Evolutionary conservation across 2,113 vertebrate genomes (phyloP), one percentile per base, ranked within the genome.

Genomic region (Ceyx cyanopectus): DNA sequence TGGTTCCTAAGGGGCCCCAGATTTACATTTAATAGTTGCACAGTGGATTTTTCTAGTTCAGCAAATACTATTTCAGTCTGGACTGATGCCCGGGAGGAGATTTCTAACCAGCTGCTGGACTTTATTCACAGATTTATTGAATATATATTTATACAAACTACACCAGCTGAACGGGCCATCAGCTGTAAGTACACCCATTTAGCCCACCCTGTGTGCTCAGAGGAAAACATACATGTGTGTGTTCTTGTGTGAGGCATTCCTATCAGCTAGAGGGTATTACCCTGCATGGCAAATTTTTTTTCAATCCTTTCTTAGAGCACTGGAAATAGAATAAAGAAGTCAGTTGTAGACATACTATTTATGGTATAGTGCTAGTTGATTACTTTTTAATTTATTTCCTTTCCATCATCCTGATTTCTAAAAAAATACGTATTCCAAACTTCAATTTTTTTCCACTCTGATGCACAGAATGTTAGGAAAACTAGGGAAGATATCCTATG

Each of bases 1-100:
- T 21, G 40, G 43, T 62, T 90, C 65, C 89, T 87, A 94, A 81
- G 67, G 32, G 27, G 34, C 45, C 58, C 32, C 63, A 87, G 51
- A 73, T 82, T 80, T 85, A 67, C 15, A 48, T 24, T 27, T n/a
- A 87, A 45, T 9, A 57, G 68, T 62, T 94, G 50, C 73, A 83
- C 69, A 66, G 65, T 79, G 65, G 54, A 89, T 74, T 97, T 92
- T 96, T 94, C 93, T 53, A 83, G 51, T 74, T 85, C 67, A 89
- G 66, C 60, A 89, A 87, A 91, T 94, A 85, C n/a, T 78, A 46
- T 40, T 91, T 50, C 81, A 90, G 45, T 57, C 81, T 94, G 88
- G 73, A 93, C 45, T 69, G 69, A 85, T 79, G 84, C 63, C 86
- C 70, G 70, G 75, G 48, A 91, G 40, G 27, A 91, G 40, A 92